These are phyloP conservation scores for Ptychochromis oligacanthus DNA, from an alignment of 2,113 vertebrate species.

Conservation along the genomic window DNA sequence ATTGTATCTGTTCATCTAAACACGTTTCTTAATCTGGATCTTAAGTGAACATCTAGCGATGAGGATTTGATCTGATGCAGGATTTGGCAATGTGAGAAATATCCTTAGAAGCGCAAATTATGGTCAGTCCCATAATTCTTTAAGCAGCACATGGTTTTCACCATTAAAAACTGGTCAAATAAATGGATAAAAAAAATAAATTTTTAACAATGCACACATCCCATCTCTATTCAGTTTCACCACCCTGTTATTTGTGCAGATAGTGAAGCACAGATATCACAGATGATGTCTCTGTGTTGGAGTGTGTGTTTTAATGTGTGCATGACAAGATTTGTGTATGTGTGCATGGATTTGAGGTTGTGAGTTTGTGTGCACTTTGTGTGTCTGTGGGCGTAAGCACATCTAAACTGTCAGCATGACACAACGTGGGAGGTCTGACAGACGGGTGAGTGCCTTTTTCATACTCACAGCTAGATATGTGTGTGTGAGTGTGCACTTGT, in stretches of 20 bases:
- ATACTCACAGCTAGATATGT: slow-evolving; percentile 23
- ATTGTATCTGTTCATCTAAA: neutral
- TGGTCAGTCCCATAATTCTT: slow-evolving; percentile 16
- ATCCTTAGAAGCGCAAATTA: slow-evolving; percentile 1
- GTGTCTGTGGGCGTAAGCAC: slow-evolving; percentile 65
- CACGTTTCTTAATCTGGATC: slow-evolving; percentile 15
- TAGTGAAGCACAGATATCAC: slow-evolving; percentile 49
- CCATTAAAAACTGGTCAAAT: slow-evolving; percentile 20
- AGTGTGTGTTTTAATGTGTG: slow-evolving; percentile 29
- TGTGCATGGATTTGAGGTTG: slow-evolving; percentile 8
- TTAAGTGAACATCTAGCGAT: neutral
- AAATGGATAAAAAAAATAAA: slow-evolving; percentile 32
- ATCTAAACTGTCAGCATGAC: slow-evolving; percentile 72
- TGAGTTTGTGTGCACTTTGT: slow-evolving; percentile 55
- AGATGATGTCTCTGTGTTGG: slow-evolving; percentile 40
- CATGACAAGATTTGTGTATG: slow-evolving; percentile 21
- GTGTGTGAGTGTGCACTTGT: slow-evolving; percentile 13
- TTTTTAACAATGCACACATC: slow-evolving; percentile 25
- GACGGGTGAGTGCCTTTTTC: slow-evolving; percentile 68
- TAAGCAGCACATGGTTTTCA: slow-evolving; percentile 44
- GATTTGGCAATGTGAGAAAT: slow-evolving; percentile 63
- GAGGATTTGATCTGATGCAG: slow-evolving; percentile 26
- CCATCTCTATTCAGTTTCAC: slow-evolving; percentile 19
- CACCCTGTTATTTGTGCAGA: slow-evolving; percentile 39
- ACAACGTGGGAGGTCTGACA: slow-evolving; percentile 71